Evolutionary conservation across 2,113 vertebrate genomes (phyloP).

Genomic region (Scomber scombrus): DNA sequence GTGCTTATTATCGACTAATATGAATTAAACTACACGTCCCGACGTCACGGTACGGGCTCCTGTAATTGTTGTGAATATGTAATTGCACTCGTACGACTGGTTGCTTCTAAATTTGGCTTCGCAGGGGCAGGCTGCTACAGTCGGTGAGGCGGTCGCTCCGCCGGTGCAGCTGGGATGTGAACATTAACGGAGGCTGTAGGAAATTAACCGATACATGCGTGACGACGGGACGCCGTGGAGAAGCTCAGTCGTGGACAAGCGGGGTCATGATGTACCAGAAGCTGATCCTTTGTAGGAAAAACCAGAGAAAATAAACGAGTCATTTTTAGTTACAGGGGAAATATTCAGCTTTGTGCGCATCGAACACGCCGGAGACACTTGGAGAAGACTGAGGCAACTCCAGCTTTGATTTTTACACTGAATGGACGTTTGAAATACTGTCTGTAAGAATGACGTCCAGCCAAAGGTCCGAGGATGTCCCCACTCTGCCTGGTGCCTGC

Average conservation of each 20-base stretch:
- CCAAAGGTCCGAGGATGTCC: constrained; percentile 57
- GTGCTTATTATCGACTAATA: constrained; percentile 55
- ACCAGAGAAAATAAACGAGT: constrained; percentile 27
- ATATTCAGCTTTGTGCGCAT: constrained; percentile 19
- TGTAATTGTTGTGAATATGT: constrained; percentile 75
- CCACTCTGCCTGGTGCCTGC: constrained; percentile 29
- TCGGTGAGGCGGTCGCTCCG: constrained; percentile 57
- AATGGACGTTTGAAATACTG: constrained; percentile 61
- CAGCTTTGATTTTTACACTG: not conserved
- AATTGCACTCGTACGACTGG: constrained; percentile 73
- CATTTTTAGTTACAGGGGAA: constrained; percentile 24
- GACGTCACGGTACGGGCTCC: constrained; percentile 45
- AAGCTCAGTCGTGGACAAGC: constrained; percentile 33
- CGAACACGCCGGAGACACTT: constrained; percentile 39
- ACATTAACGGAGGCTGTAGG: constrained; percentile 49
- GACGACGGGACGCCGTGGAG: constrained; percentile 54
- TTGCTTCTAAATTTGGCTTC: constrained; percentile 74
- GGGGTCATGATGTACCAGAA: constrained; percentile 52
- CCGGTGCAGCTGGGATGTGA: constrained; percentile 58
- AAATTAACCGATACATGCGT: constrained; percentile 53
- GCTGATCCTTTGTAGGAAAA: constrained; percentile 26
- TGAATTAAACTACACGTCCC: constrained; percentile 81
- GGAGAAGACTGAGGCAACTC: constrained; percentile 48
- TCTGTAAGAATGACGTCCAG: constrained; percentile 4
- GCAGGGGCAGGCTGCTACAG: constrained; percentile 49